Percentiles rank a stretch among this genome's conserved stretches.
Evolutionary conservation across 2,888 invertebrate genomes (phyloP).

Genomic region (Zonitis immaculata): DNA sequence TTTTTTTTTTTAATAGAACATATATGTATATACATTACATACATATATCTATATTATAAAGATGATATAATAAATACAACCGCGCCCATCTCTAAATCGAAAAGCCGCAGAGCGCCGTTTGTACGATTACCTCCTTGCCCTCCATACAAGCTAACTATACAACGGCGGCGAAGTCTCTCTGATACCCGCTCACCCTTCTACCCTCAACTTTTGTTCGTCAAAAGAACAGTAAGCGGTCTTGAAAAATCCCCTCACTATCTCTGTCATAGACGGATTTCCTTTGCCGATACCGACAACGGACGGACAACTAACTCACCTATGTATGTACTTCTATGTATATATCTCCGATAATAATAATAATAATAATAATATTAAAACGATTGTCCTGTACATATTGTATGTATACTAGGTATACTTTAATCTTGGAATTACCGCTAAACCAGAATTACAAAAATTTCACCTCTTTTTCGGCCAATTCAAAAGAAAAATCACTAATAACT

Average conservation of each 20-base stretch:
- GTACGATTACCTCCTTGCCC: constrained; percentile 11
- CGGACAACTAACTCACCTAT: neutral
- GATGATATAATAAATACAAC: too few relatives aligned
- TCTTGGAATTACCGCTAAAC: too few relatives aligned
- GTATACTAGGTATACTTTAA: too few relatives aligned
- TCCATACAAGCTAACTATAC: neutral
- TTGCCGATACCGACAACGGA: constrained; percentile 16
- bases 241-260: constrained; percentile 18
- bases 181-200: constrained; percentile 6
- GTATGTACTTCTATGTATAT: too few relatives aligned
- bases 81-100: constrained; percentile 17
- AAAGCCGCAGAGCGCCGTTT: constrained; percentile 19
- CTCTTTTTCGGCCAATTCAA: too few relatives aligned
- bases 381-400: too few relatives aligned
- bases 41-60: too few relatives aligned
- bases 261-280: constrained; percentile 17
- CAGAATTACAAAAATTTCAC: too few relatives aligned
- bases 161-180: constrained; percentile 15
- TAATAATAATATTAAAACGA: neutral
- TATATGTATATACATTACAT: too few relatives aligned
- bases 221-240: constrained; percentile 21
- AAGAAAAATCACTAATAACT: too few relatives aligned
- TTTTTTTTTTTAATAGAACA: too few relatives aligned
- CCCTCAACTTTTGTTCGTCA: constrained; percentile 11
- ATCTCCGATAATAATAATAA: too few relatives aligned